Conservation (phyloP, 2,797 vertebrate species). For the Uromys caudimaculatus region DNA sequence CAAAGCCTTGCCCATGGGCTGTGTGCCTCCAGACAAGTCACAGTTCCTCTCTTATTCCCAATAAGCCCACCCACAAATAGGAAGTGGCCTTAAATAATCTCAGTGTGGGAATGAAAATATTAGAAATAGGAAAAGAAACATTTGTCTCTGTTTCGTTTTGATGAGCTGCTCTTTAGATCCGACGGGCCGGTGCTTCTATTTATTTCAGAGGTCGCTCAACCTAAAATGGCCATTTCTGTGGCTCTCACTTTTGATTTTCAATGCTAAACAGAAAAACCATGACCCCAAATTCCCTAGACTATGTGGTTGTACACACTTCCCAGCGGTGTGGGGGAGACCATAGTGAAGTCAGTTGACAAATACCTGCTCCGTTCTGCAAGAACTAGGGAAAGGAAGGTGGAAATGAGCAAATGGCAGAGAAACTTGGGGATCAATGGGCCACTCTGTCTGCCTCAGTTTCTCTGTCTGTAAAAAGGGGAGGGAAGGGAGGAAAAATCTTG, state of each 20-base stretch:
- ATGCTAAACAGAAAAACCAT: constrained; percentile 64
- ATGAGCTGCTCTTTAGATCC: constrained; percentile 70
- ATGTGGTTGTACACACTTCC: background rate
- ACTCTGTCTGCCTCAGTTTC: background rate
- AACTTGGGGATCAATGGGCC: background rate
- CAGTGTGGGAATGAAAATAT: constrained; percentile 64
- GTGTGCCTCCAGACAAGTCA: background rate
- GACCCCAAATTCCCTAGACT: constrained; percentile 25
- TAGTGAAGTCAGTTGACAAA: background rate
- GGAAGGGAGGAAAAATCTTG: background rate
- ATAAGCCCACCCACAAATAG: constrained; percentile 67
- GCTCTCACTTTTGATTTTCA: constrained; percentile 71
- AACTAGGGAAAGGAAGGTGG: background rate
- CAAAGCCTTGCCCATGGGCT: background rate
- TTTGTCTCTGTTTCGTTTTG: constrained; percentile 73
- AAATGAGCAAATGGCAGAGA: background rate
- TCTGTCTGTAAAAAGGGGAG: background rate
- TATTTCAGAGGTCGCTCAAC: constrained; percentile 73
- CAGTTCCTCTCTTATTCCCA: constrained; percentile 45
- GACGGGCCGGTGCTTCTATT: constrained; percentile 59
- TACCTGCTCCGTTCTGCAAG: background rate
- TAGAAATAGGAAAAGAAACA: constrained; percentile 79
- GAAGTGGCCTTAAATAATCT: constrained; percentile 71
- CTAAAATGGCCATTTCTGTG: constrained; percentile 52
- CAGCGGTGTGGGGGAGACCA: background rate